Base-by-base conservation (phyloP, 2,888 invertebrate genomes). In the Megalurothrips usitatus region DNA sequence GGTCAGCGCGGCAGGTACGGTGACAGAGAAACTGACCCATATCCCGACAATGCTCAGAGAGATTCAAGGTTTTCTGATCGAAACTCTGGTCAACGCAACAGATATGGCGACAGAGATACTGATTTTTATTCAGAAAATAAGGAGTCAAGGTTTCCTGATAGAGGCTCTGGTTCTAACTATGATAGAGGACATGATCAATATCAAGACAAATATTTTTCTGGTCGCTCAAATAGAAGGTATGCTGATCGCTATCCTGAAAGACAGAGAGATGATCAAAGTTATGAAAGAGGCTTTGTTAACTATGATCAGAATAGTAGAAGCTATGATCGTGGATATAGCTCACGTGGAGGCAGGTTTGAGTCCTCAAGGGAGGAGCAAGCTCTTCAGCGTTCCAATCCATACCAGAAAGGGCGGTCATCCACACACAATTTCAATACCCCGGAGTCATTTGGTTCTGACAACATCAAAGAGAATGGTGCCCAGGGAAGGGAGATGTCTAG, bases 41-140 rank as follows among this genome's bases (percentile, higher is more conserved):
- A 58, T 58, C 14, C 17, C 11, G 58, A 58, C 14, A 58, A 58
- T 58, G 58, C 58, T 6, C 14, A 17, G 0, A 12, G 12, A 1
- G 23, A 75, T 75, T 58, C 58, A 6, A 75, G 68, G 12, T 75
- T 12, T 75, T 26, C 68, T 75, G 68, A 75, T 75, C 68, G 68
- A 23, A 26, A 26, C 26, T 12, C 23, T 19, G 23, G n/a, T n/a
- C 23, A 68, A 11, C 68, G 68, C 0, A 68, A 23, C n/a, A 68
- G 23, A 23, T n/a, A 68, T 68, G 23, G 4, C 6, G 68, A 68
- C 23, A 68, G 68, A 23, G 68, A 68, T 23, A 23, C 68, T 1
- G 68, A 11, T 68, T 14, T 17, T 14, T 52, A 52, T 52, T 52
- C 11, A 52, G 52, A 52, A 14, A 52, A 52, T 52, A 11, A 19